Evolutionary conservation across 2,888 invertebrate genomes (phyloP).

Genomic region (Drosophila melanosoma): DNA sequence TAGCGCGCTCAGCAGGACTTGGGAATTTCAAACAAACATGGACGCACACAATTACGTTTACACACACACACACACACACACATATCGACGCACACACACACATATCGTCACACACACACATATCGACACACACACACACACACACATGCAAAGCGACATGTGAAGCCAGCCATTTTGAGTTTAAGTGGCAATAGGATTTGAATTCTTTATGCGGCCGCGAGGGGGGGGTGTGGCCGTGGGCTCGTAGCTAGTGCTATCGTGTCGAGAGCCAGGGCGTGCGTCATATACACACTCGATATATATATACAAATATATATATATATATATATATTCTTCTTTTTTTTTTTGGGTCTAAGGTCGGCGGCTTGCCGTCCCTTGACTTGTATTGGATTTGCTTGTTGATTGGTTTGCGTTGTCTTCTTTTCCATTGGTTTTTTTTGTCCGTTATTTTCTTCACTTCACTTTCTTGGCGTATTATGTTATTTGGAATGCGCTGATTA

Average conservation of each 20-base stretch:
- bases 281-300: not conserved
- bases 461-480: constrained; percentile 6
- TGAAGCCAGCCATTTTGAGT: constrained; percentile 74
- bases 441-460: not conserved
- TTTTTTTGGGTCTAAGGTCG: constrained; percentile 1
- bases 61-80: constrained; percentile 18
- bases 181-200: constrained; percentile 78
- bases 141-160: constrained; percentile 55
- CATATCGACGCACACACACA: constrained; percentile 15
- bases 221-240: constrained; percentile 5
- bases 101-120: constrained; percentile 32
- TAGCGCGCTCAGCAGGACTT: constrained; percentile 43
- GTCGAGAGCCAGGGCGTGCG: not conserved
- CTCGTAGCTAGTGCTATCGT: constrained; percentile 56
- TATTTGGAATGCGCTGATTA: constrained; percentile 43
- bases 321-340: not conserved
- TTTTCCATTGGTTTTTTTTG: constrained; percentile 9
- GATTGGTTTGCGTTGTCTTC: constrained; percentile 64
- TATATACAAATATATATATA: too few relatives aligned
- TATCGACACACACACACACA: constrained; percentile 19
- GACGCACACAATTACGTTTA: not conserved
- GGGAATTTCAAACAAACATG: constrained; percentile 27
- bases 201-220: constrained; percentile 69
- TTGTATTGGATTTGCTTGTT: constrained; percentile 76
- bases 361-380: constrained; percentile 53